Evolutionary conservation across 2,797 vertebrate genomes (phyloP).

Genomic region (Morus bassanus): DNA sequence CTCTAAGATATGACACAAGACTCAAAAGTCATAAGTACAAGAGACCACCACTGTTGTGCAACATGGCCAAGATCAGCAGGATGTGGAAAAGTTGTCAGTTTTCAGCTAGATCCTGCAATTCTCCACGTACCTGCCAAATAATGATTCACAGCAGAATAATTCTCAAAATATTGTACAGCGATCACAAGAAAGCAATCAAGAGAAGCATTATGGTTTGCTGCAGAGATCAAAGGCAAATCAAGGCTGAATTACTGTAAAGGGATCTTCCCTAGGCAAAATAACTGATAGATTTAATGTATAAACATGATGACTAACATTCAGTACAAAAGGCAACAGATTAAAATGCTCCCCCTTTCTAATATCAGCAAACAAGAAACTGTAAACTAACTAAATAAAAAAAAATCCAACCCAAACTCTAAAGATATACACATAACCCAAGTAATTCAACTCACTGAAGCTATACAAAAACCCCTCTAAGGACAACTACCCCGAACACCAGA

Average conservation of each 20-base stretch:
- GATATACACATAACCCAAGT: background rate
- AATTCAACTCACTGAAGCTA: background rate
- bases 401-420: background rate
- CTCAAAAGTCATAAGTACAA: background rate
- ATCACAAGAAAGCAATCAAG: background rate
- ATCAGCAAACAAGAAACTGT: background rate
- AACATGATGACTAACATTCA: background rate
- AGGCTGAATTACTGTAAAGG: background rate
- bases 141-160: constrained; percentile 15
- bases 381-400: background rate
- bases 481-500: background rate
- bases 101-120: background rate
- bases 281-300: background rate
- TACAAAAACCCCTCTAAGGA: background rate
- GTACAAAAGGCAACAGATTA: background rate
- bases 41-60: background rate
- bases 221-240: background rate
- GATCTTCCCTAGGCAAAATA: background rate
- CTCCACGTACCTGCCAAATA: constrained; percentile 1
- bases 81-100: background rate
- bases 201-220: background rate
- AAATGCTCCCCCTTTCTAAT: background rate
- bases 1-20: background rate
- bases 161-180: background rate
- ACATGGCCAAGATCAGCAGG: constrained; percentile 20